Conservation (phyloP, 2,797 vertebrate genomes). For the Craterocephalus amniculus region DNA sequence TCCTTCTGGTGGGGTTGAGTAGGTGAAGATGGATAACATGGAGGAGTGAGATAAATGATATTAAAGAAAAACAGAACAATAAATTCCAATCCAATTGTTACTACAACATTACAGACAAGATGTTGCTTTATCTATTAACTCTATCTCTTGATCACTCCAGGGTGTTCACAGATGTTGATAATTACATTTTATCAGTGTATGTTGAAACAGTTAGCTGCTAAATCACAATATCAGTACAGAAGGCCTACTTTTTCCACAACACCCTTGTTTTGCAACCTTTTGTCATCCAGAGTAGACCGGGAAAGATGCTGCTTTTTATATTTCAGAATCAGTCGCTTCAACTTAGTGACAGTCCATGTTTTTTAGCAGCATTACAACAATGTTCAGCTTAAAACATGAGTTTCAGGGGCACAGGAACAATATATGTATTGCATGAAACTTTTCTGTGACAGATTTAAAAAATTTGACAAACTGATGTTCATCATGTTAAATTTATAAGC, state of each 20-base stretch:
- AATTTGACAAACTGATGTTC: too few relatives aligned
- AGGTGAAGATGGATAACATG: constrained; percentile 54
- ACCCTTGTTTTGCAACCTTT: constrained; percentile 15
- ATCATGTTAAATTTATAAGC: too few relatives aligned
- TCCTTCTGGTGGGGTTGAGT: constrained; percentile 45
- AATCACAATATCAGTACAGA: constrained; percentile 4
- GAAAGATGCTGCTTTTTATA: neutral
- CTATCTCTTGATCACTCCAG: constrained; percentile 23
- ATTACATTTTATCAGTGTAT: constrained; percentile 39
- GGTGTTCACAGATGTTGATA: constrained; percentile 24
- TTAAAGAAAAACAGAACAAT: constrained; percentile 34
- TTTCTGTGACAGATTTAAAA: too few relatives aligned
- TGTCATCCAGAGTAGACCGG: constrained; percentile 10
- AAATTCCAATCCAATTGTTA: constrained; percentile 46
- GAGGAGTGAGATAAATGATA: constrained; percentile 31
- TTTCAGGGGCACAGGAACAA: too few relatives aligned
- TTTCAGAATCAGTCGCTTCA: constrained; percentile 7
- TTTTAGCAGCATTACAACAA: neutral
- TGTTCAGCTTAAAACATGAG: too few relatives aligned
- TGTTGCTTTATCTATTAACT: constrained; percentile 27
- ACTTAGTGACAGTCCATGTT: neutral
- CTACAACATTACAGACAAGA: constrained; percentile 9
- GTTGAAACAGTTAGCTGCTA: constrained; percentile 4
- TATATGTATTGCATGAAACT: neutral
- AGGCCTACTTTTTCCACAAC: neutral